Conservation (phyloP, 2,113 vertebrate genomes). For the Oncorhynchus kisutch region DNA sequence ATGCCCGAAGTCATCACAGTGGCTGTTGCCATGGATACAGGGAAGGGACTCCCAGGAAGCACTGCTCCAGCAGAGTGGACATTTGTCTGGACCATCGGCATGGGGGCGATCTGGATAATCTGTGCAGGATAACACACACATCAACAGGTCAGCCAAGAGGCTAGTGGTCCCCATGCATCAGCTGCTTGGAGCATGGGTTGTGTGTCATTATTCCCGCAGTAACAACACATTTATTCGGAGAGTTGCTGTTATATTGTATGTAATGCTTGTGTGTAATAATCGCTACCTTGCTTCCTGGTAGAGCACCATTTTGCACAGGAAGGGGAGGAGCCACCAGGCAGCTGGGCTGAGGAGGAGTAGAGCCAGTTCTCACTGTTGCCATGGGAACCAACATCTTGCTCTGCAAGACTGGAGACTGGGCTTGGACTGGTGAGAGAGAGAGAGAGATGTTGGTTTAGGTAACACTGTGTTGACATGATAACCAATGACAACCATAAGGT, state of each 20-base stretch:
- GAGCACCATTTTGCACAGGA: conserved; percentile 84
- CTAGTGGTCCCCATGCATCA: too few species aligned
- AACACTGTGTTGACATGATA: too few species aligned
- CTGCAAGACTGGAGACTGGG: conserved; percentile 79
- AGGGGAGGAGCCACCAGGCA: conserved; percentile 83
- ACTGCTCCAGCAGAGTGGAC: too few species aligned
- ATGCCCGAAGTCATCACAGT: conserved; percentile 75
- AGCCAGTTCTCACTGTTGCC: conserved; percentile 78
- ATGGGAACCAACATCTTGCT: conserved; percentile 88
- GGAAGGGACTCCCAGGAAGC: conserved; percentile 77
- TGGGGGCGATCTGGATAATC: conserved; percentile 87
- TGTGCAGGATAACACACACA: conserved; percentile 38
- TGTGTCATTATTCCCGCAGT: too few species aligned
- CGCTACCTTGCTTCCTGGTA: conserved; percentile 81
- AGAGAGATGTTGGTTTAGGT: background rate
- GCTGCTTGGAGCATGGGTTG: too few species aligned
- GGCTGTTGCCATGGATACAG: conserved; percentile 77
- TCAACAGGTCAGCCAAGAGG: too few species aligned
- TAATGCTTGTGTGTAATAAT: background rate
- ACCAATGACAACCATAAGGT: too few species aligned
- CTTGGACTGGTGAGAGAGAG: conserved; percentile 69
- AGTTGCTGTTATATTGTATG: background rate
- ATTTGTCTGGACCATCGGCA: conserved; percentile 32
- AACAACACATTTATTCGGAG: too few species aligned
- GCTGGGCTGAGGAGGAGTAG: conserved; percentile 79